These are phyloP conservation scores for Mylabris sibirica DNA, from an alignment of 2,888 invertebrate species.

Conservation along the genomic window DNA sequence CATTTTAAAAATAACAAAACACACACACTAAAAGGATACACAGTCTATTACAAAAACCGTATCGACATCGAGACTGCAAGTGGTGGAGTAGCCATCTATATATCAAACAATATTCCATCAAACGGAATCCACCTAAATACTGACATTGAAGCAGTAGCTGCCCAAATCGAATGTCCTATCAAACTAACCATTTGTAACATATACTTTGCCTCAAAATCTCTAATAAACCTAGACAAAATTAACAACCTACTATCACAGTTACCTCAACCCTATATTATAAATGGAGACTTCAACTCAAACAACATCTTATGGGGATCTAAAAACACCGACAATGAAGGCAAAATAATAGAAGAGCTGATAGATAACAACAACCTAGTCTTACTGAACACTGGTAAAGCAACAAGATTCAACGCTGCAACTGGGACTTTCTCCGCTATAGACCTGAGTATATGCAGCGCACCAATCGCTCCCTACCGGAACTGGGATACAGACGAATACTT, in stretches of 20 bases:
- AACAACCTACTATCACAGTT: slow-evolving; percentile 14
- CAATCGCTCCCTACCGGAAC: neutral
- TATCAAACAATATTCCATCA: neutral
- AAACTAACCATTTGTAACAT: slow-evolving; percentile 22
- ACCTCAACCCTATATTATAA: slow-evolving; percentile 13
- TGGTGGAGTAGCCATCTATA: slow-evolving; percentile 17
- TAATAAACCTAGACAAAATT: neutral
- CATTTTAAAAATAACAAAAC: slow-evolving; percentile 19
- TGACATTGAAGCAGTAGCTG: slow-evolving; percentile 14
- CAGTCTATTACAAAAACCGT: slow-evolving; percentile 16
- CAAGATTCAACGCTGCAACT: slow-evolving; percentile 13
- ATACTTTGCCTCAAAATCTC: slow-evolving; percentile 17
- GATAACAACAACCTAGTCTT: neutral
- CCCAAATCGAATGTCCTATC: neutral
- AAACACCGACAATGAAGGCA: slow-evolving; percentile 12
- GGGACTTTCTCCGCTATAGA: slow-evolving; percentile 18
- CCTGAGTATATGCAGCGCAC: slow-evolving; percentile 17
- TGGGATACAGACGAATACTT: slow-evolving; percentile 12
- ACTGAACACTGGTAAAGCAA: neutral
- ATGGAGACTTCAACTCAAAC: slow-evolving; percentile 23
- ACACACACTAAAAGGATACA: slow-evolving; percentile 16
- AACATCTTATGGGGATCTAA: slow-evolving; percentile 17
- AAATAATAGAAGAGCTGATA: slow-evolving; percentile 7
- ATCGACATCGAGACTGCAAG: slow-evolving; percentile 3
- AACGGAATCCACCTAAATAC: slow-evolving; percentile 4